Evolutionary conservation across 2,113 vertebrate species (phyloP).

Genomic region (Corvus hawaiiensis): DNA sequence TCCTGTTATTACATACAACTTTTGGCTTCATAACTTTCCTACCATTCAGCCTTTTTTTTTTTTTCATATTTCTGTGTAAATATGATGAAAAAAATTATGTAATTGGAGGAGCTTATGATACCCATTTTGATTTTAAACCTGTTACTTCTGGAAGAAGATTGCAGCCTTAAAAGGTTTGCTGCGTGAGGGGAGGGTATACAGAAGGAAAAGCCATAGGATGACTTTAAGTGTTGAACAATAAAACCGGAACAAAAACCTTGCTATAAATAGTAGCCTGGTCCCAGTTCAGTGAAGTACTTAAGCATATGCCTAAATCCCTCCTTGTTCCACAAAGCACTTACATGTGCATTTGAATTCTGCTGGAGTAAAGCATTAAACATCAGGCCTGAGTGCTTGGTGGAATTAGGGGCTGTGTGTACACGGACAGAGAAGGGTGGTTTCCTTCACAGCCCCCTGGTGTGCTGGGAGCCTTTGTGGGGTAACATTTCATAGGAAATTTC

Average conservation of each 20-base stretch:
- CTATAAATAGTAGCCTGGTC: conserved; percentile 37
- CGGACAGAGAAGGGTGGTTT: not conserved
- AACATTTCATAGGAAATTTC: not conserved
- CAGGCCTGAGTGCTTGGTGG: not conserved
- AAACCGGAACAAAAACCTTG: conserved; percentile 15
- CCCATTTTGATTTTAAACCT: not conserved
- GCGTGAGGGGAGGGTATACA: not conserved
- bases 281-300: conserved; percentile 34
- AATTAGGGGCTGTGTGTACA: not conserved
- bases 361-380: not conserved
- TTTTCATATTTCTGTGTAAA: not conserved
- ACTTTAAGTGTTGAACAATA: conserved; percentile 25
- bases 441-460: not conserved
- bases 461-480: not conserved
- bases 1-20: not conserved
- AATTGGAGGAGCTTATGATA: not conserved
- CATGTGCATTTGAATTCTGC: not conserved
- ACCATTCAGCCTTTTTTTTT: not conserved
- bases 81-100: not conserved
- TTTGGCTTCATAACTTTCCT: not conserved
- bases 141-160: not conserved
- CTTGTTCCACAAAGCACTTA: conserved; percentile 33
- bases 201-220: conserved; percentile 43
- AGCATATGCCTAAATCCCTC: conserved; percentile 44
- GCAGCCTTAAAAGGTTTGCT: not conserved